Evolutionary conservation across 2,113 vertebrate genomes (phyloP), one percentile per base, ranked within the genome.

Genomic region (Bolborhynchus lineola): DNA sequence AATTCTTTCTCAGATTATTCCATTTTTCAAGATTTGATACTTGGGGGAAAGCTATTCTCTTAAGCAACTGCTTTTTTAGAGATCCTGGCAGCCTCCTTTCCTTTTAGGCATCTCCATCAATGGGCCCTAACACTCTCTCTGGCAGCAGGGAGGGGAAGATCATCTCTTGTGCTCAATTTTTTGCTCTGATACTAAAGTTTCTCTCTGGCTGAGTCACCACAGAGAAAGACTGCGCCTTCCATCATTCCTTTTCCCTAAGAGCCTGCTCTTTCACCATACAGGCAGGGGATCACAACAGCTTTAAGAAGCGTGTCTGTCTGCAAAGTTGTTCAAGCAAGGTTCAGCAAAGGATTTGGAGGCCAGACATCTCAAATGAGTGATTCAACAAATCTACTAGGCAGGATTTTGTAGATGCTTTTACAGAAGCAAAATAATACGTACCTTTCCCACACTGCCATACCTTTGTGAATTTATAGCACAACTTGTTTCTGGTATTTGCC

Each of bases 121-220:
- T 10, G 28, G 11, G 2, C 14, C 65, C 44, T 77, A 68, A 46
- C 1, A 0, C 13, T 6, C 1, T 3, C 1, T 64, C 39, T 25
- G 50, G 24, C 24, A 57, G 28, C 1, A 1, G 23, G 5, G 8
- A 80, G 13, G 13, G 31, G 19, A 77, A 28, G 9, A 37, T 12
- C 16, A 49, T 41, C 57, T 88, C 24, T 29, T 71, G 60, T 37
- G 60, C 55, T 74, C 72, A 29, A 0, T 2, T 74, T 78, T 78
- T 59, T 64, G 17, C 33, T 69, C 31, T 65, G 19, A 20, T 69
- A 25, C 37, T 60, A 8, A 35, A 37, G 14, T 69, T 86, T 91
- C 60, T 70, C 17, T 90, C 39, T 53, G 80, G 24, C 16, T 64
- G n/a, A 44, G 35, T 28, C 25, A 59, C 23, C 37, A 29, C 2